Base-by-base conservation (phyloP, 2,797 vertebrate genomes). In the Parambassis ranga region DNA sequence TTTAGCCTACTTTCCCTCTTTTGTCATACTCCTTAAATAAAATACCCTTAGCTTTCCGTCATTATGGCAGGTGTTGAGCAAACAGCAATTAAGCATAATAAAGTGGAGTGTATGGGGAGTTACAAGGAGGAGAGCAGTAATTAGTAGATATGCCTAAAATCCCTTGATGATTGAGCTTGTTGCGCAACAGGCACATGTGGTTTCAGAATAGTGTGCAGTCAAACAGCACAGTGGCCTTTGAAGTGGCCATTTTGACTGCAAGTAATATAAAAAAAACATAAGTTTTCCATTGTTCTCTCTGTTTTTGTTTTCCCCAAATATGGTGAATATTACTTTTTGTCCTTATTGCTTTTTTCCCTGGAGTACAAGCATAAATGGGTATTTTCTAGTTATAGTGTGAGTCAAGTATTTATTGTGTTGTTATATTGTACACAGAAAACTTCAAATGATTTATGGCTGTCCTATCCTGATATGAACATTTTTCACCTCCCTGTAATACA, bases 171-270 rank as follows among this genome's bases (percentile, higher is more conserved):
- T 69, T 49, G 49, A 79, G 66, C 37, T 58, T 32, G 48, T 39
- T 47, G 62, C 87, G 79, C 50, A 81, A 42, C 43, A 65, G 58
- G 56, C 72, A 83, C 82, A 80, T 81, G 66, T 84, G 76, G 60
- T 76, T 43, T 71, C 53, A 65, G 69, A 74, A 65, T 75, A 49
- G 7, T 68, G 49, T 47, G 20, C 69, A 65, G 35, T 48, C 63
- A 39, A 48, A 66, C 31, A 31, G 65, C 67, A 28, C 42, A 50
- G 51, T 23, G 15, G 41, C 20, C 75, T 91, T 90, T 91, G 74
- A 90, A 90, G 90, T 91, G 86, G 84, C 75, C 79, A 59, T 13
- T 61, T 59, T 67, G 65, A 79, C 72, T 55, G 75, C 22, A 7
- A 55, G 73, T 76, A 80, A 65, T 65, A 62, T 65, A 51, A 68